phyloP scores from a whole-genome alignment of 2,113 vertebrate species.

The Addax nasomaculatus region DNA sequence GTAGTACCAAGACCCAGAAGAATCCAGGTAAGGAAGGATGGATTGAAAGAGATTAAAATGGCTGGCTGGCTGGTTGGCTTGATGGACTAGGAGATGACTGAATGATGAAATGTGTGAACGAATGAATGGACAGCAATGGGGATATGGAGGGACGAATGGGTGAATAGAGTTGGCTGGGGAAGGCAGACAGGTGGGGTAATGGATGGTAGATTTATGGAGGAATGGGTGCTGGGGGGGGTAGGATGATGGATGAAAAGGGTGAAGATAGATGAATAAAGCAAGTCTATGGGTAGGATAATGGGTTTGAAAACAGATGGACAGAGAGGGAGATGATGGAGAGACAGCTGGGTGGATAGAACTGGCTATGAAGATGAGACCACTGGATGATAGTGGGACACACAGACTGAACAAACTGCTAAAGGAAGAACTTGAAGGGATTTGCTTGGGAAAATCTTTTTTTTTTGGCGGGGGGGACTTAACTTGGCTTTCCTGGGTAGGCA shows the following conservation, averaged over 20 bases:
- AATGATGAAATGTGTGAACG: too few species aligned
- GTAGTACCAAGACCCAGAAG: not conserved
- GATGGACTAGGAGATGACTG: not conserved
- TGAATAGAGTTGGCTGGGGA: not conserved
- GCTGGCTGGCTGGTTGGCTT: not conserved
- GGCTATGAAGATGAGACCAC: not conserved
- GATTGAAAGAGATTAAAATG: not conserved
- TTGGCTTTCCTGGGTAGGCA: not conserved
- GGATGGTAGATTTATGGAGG: not conserved
- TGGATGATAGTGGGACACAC: not conserved
- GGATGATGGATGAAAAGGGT: not conserved
- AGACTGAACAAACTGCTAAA: not conserved
- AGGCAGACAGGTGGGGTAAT: not conserved
- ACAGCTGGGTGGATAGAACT: fast-evolving
- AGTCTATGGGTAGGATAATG: not conserved
- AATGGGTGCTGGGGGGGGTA: not conserved
- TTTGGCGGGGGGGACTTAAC: not conserved
- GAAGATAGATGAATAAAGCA: not conserved
- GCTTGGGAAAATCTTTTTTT: too few species aligned
- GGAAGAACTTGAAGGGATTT: not conserved
- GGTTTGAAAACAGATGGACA: not conserved
- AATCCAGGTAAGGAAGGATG: not conserved
- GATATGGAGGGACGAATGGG: not conserved
- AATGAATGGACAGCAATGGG: too few species aligned
- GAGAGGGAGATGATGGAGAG: not conserved